These are phyloP conservation scores for Propsilocerus akamusi DNA, from an alignment of 1,140 invertebrate species.

Conservation along the genomic window DNA sequence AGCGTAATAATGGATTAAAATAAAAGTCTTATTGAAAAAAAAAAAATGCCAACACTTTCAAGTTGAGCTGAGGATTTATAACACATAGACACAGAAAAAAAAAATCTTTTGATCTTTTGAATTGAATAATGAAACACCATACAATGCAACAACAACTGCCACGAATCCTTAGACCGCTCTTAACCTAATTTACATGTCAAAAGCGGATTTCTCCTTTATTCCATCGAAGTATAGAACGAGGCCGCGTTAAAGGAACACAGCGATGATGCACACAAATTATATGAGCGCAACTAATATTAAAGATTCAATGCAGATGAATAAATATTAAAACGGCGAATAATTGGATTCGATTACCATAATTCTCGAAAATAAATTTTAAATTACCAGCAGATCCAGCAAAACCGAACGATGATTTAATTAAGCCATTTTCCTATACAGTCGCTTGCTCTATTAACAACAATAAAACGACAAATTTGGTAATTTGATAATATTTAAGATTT, in stretches of 20 bases:
- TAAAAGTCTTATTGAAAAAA: no score
- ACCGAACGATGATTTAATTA: not conserved
- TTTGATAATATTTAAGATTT: conserved; percentile 3
- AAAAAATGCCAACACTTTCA: no score
- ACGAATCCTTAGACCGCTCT: no score
- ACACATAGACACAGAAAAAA: no score
- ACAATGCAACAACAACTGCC: no score
- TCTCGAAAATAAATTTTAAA: not conserved
- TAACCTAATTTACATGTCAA: conserved; percentile 1
- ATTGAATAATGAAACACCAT: no score
- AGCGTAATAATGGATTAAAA: no score
- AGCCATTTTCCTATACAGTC: not conserved
- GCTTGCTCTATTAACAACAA: not conserved
- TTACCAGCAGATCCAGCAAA: not conserved
- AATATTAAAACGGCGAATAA: not conserved
- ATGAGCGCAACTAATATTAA: not conserved
- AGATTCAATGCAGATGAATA: conserved; percentile 2
- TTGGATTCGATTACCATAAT: conserved; percentile 2
- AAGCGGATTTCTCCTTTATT: not conserved
- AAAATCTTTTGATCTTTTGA: no score
- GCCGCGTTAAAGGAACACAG: no score
- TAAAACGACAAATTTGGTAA: conserved; percentile 2
- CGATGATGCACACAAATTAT: no score
- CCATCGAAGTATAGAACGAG: no score
- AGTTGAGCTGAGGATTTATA: no score